Conservation (phyloP, 2,797 vertebrate genomes). For the Apogon talboti region DNA sequence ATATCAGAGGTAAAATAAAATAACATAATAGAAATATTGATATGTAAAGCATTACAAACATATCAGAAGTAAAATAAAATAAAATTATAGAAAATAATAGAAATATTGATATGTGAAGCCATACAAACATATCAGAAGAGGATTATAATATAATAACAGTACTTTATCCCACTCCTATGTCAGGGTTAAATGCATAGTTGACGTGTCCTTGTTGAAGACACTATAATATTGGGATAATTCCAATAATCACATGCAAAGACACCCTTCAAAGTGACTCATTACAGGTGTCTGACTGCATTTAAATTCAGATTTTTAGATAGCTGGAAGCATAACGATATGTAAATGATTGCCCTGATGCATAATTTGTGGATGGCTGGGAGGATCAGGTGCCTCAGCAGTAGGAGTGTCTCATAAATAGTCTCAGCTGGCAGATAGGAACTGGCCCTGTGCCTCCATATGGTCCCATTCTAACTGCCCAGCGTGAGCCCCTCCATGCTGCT, state of each 20-base stretch:
- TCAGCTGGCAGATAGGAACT: constrained; percentile 66
- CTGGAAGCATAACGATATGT: constrained; percentile 14
- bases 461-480: constrained; percentile 55
- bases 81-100: too few relatives aligned
- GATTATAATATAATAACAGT: too few relatives aligned
- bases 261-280: background rate
- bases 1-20: too few relatives aligned
- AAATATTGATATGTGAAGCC: too few relatives aligned
- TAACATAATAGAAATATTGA: too few relatives aligned
- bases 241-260: background rate
- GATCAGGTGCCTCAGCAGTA: constrained; percentile 57
- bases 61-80: too few relatives aligned
- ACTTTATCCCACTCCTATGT: too few relatives aligned
- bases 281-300: background rate
- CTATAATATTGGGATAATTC: constrained; percentile 2
- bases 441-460: constrained; percentile 63
- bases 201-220: background rate
- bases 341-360: constrained; percentile 1
- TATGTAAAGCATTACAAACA: too few relatives aligned
- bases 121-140: too few relatives aligned
- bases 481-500: constrained; percentile 57
- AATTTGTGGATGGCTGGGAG: constrained; percentile 29
- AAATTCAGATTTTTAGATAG: constrained; percentile 2
- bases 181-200: background rate
- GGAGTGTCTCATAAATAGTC: constrained; percentile 52